phyloP scores from a whole-genome alignment of 2,888 invertebrate genomes.

The Oeneis ivallda region DNA sequence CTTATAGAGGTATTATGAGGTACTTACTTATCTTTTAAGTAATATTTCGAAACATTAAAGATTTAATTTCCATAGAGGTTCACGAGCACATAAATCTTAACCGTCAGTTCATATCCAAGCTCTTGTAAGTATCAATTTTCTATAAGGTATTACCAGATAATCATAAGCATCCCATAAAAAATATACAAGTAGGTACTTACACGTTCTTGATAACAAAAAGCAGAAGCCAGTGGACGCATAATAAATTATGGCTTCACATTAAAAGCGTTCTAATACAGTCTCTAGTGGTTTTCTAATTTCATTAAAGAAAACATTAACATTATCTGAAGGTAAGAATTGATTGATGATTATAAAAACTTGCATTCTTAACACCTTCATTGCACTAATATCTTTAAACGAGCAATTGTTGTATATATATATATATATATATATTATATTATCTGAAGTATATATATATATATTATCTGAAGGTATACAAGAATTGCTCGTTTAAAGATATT shows the following conservation, averaged over 20 bases:
- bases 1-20: too few species aligned
- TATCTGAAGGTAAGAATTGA: neutral
- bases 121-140: constrained; percentile 17
- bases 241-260: constrained; percentile 17
- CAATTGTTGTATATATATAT: too few species aligned
- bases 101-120: neutral
- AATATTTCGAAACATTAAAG: neutral
- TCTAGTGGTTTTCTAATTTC: constrained; percentile 16
- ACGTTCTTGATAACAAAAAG: constrained; percentile 15
- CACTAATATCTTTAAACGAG: too few species aligned
- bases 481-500: too few species aligned
- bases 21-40: neutral
- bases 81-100: constrained; percentile 1
- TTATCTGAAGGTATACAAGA: too few species aligned
- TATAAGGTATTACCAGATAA: constrained; percentile 2
- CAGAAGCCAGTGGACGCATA: constrained; percentile 5
- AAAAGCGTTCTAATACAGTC: constrained; percentile 12
- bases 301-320: constrained; percentile 14
- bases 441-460: too few species aligned
- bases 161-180: constrained; percentile 13
- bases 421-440: too few species aligned
- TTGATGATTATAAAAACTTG: constrained; percentile 9
- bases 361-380: too few species aligned
- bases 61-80: neutral
- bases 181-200: neutral